Evolutionary conservation across 2,888 invertebrate genomes (phyloP).

Genomic region (Cerastis rubricosa): DNA sequence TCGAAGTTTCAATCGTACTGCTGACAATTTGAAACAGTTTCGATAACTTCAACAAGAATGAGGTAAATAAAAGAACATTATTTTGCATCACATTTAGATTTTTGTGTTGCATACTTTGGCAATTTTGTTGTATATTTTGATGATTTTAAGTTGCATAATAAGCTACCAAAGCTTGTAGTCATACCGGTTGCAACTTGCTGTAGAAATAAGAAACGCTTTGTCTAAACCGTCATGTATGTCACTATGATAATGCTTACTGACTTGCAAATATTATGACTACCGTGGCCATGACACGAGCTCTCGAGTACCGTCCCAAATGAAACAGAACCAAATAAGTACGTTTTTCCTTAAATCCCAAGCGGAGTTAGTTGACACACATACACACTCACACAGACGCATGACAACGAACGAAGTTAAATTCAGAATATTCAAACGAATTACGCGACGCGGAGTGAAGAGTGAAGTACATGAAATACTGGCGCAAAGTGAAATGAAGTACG

Average conservation of each 20-base stretch:
- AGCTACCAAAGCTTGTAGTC: not conserved
- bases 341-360: constrained; percentile 17
- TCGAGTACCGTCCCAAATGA: constrained; percentile 11
- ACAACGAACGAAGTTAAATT: constrained; percentile 48
- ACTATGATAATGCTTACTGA: not conserved
- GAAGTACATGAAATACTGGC: constrained; percentile 44
- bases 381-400: not conserved
- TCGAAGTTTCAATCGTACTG: not conserved
- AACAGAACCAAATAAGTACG: constrained; percentile 8
- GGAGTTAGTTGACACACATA: constrained; percentile 20
- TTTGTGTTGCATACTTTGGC: not conserved
- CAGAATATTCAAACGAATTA: constrained; percentile 54
- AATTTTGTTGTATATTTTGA: not conserved
- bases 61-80: no score
- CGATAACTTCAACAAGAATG: no score
- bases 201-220: not conserved
- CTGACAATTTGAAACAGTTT: no score
- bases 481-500: constrained; percentile 63
- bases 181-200: not conserved
- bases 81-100: not conserved
- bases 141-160: not conserved
- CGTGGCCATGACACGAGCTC: not conserved
- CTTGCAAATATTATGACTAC: constrained; percentile 3
- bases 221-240: not conserved
- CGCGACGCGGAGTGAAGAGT: constrained; percentile 30